A percentile compares a stretch with the other conserved stretches of the same genome.
These are phyloP conservation scores for Tragopan temminckii DNA, from an alignment of 2,797 vertebrate species.

Conservation along the genomic window DNA sequence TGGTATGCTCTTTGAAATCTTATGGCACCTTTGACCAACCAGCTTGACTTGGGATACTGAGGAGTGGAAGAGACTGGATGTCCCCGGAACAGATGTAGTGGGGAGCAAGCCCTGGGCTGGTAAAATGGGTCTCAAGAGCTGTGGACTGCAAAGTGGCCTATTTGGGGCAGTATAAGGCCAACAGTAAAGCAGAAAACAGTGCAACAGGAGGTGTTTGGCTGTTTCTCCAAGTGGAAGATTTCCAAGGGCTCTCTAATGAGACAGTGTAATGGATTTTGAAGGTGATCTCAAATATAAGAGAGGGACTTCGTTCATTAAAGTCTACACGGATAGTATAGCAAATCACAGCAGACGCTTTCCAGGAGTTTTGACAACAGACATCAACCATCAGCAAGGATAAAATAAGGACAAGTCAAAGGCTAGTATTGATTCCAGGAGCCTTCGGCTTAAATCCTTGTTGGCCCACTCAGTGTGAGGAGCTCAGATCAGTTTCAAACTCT, in stretches of 20 bases:
- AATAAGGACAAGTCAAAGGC: conserved; percentile 72
- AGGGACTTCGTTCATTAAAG: conserved; percentile 60
- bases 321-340: conserved; percentile 37
- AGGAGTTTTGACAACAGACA: conserved; percentile 71
- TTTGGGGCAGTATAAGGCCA: not conserved
- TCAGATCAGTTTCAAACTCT: conserved; percentile 17
- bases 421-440: conserved; percentile 63
- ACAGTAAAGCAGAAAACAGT: not conserved
- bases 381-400: conserved; percentile 74
- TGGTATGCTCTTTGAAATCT: not conserved
- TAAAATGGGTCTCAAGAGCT: not conserved
- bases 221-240: conserved; percentile 28
- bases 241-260: conserved; percentile 47
- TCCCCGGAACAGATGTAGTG: not conserved
- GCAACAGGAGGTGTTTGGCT: conserved; percentile 2
- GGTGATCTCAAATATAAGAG: conserved; percentile 57
- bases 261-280: conserved; percentile 68
- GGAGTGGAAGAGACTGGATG: not conserved
- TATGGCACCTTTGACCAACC: not conserved
- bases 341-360: conserved; percentile 62
- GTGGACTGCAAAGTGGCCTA: not conserved
- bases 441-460: conserved; percentile 65
- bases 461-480: conserved; percentile 38
- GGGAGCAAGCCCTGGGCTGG: not conserved
- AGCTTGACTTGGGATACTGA: not conserved